These are phyloP conservation scores for Hypothenemus hampei DNA, from an alignment of 1,140 invertebrate species.

Conservation along the genomic window DNA sequence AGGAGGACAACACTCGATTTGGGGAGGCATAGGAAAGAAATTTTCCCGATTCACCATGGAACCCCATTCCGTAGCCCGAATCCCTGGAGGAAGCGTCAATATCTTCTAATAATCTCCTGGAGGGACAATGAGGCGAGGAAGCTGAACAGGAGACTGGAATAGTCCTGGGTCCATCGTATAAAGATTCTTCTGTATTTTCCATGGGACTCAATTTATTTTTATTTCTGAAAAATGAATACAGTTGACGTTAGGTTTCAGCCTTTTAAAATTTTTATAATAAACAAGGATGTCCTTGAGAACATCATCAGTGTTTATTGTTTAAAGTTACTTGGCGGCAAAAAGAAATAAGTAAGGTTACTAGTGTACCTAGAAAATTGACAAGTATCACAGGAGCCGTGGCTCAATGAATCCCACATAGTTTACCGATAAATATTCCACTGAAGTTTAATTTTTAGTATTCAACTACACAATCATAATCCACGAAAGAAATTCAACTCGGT, in stretches of 20 bases:
- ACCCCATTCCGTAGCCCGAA: conserved; percentile 50
- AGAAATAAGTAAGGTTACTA: background rate
- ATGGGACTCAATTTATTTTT: conserved; percentile 32
- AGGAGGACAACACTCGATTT: conserved; percentile 33
- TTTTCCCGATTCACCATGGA: conserved; percentile 41
- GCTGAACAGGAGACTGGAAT: conserved; percentile 11
- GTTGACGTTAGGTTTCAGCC: too few species aligned
- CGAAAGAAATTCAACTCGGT: background rate
- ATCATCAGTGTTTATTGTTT: too few species aligned
- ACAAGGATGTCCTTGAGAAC: too few species aligned
- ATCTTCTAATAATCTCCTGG: conserved; percentile 31
- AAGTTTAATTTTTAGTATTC: background rate
- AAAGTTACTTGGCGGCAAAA: background rate
- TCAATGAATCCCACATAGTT: conserved; percentile 34
- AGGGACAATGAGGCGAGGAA: conserved; percentile 26
- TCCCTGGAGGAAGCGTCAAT: conserved; percentile 55
- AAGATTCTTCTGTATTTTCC: conserved; percentile 32
- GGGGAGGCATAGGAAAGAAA: conserved; percentile 50
- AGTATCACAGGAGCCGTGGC: conserved; percentile 27
- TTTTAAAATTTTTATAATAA: too few species aligned
- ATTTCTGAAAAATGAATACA: too few species aligned
- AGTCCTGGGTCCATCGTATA: conserved; percentile 25
- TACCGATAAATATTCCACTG: background rate
- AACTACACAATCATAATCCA: conserved; percentile 13
- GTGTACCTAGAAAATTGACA: conserved; percentile 33